Evolutionary conservation across 2,888 invertebrate genomes (phyloP), one percentile per base, ranked within the genome.

Genomic region (Machimus atricapillus): DNA sequence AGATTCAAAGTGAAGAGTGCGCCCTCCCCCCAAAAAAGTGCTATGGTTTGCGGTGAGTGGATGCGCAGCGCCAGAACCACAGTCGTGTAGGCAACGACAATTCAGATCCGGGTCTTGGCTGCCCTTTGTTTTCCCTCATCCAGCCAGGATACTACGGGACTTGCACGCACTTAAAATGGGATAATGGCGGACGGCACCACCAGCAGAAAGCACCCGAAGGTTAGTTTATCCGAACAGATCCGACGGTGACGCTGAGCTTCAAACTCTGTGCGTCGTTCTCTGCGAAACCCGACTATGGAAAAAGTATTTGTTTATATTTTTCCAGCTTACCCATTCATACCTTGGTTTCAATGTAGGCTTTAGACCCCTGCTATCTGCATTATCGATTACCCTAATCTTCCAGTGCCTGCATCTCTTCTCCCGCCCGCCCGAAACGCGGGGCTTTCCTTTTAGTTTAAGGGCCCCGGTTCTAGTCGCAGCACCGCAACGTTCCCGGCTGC

Each of bases 141-240:
- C 74, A 73, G 37, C 37, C 37, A 85, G 74, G 85, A 85, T 85
- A 85, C 83, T 73, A 73, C 43, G 43, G 74, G 27, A 19, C 27
- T 83, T 58, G 82, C 66, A 66, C 77, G 37, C 76, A 76, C 14
- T 77, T 77, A 86, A 86, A 86, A 86, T 86, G 86, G 86, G 77
- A 86, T 86, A 86, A 86, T 86, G 86, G 86, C 86, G 86, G 86
- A 86, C 86, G 23, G 86, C 16, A 46, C 14, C 56, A 77, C 77
- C 74, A 86, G 2, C 74, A 73, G 34, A 52, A 86, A 86, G 19
- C n/a, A 86, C 34, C 46, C 56, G 31, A 86, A 86, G 86, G 86
- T 86, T 86, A 77, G 86, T 86, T 46, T 14, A 5, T 27, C 16
- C 31, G 76, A 40, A 37, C 76, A 4, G n/a, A 76, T 16, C 14